Percentiles rank a stretch among this genome's conserved stretches.
Conservation (phyloP, 2,797 vertebrate genomes). For the Xenopus petersii region DNA sequence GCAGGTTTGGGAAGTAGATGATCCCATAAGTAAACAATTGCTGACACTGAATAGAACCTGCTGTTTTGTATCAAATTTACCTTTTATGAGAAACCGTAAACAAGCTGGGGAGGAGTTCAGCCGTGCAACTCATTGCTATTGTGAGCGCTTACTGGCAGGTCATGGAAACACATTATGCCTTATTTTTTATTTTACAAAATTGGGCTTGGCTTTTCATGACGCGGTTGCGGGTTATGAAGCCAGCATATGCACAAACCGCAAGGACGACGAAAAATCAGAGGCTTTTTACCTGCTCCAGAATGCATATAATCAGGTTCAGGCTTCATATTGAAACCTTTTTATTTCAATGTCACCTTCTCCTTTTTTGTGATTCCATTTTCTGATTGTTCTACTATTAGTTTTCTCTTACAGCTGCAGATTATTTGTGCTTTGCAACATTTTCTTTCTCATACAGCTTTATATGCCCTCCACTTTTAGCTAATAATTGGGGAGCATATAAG, state of each 20-base stretch:
- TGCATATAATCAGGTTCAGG: no score
- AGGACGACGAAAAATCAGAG: not conserved
- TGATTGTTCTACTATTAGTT: no score
- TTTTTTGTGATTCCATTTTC: no score
- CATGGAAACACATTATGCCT: not conserved
- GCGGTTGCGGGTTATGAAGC: not conserved
- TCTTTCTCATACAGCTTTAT: no score
- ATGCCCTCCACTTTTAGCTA: no score
- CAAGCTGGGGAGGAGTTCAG: not conserved
- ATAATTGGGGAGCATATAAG: no score
- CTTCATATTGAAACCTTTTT: no score
- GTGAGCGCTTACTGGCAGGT: not conserved
- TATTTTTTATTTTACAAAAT: not conserved
- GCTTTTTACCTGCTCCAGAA: no score
- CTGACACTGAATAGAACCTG: not conserved
- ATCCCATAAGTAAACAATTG: constrained; percentile 7
- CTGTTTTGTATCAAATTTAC: constrained; percentile 5
- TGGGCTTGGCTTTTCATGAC: not conserved
- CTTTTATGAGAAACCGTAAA: constrained; percentile 15
- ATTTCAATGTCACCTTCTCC: no score
- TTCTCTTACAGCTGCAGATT: no score
- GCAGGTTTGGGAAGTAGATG: not conserved
- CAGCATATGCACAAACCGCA: not conserved
- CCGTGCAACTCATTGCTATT: not conserved
- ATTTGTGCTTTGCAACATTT: no score